phyloP scores from a whole-genome alignment of 2,797 vertebrate genomes.

The Scolopax bukidnonensis region DNA sequence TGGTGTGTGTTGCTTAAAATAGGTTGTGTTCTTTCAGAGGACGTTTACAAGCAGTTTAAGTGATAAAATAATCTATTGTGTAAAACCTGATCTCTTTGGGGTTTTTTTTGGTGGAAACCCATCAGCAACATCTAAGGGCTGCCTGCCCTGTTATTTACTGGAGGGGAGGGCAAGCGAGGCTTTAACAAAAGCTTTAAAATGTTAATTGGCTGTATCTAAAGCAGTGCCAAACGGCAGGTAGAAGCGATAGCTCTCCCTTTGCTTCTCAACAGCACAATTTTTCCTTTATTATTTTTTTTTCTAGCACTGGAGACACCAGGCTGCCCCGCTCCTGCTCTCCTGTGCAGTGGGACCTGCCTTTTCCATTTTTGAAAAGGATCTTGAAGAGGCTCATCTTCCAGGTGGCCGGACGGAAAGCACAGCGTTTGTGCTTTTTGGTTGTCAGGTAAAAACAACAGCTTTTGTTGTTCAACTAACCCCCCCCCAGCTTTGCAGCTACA shows the following conservation, averaged over 20 bases:
- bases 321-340: background rate
- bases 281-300: background rate
- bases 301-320: accelerated
- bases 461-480: background rate
- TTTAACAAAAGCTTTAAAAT: background rate
- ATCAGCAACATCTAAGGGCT: background rate
- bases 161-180: background rate
- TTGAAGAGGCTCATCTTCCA: background rate
- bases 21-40: background rate
- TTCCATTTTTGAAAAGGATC: background rate
- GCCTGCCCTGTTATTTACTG: background rate
- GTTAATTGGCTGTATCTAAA: background rate
- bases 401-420: background rate
- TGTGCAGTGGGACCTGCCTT: background rate
- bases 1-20: background rate
- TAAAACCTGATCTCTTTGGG: background rate
- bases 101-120: background rate
- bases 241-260: accelerated
- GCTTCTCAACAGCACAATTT: background rate
- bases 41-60: background rate
- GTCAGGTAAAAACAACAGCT: background rate
- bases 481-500: background rate
- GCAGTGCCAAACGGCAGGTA: background rate
- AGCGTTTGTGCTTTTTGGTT: background rate
- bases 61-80: background rate